Evolutionary conservation across 1,140 invertebrate species (phyloP), one percentile per base, ranked within the genome.

Genomic region (Uloborus diversus): DNA sequence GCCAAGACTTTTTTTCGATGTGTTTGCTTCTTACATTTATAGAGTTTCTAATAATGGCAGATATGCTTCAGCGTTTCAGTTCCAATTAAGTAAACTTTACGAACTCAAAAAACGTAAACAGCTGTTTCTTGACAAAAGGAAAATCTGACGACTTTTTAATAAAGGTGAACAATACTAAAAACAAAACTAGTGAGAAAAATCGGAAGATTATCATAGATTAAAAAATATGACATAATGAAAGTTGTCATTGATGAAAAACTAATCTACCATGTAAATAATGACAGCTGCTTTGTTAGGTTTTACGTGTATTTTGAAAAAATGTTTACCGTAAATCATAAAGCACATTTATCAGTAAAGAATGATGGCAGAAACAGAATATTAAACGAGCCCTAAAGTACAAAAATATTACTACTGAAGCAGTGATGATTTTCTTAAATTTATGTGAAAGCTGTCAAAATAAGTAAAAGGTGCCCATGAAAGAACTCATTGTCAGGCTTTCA

Each of bases 341-440:
- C 9, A 27, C 14, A 32, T 20, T 61, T 61, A 61, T 32, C 30
- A 61, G 13, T 61, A 61, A 30, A 30, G 28, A 27, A 61, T 61
- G 57, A 17, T 61, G n/a, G 30, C 33, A 61, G 30, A 32, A 61
- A 61, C 28, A 61, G 57, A 13, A 33, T 61, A 13, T 32, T 11
- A 61, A 30, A 61, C 14, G 14, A 32, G 30, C 17, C 13, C 13
- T 17, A 32, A 61, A 61, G 9, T 32, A 32, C 28, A 32, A 7
- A 61, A 61, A 61, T 4, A 61, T 32, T 30, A 32, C 28, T 13
- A 61, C 28, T 20, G 27, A 61, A 61, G 57, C 13, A 61, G 30
- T 61, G 27, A 61, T 61, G 57, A 61, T 61, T 61, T 61, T 3
- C 20, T 61, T 32, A 61, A 61, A 61, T 61, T 61, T 30, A 30